Evolutionary conservation across 2,888 invertebrate genomes (phyloP), one percentile per base, ranked within the genome.

Genomic region (Sthenelais limicola): DNA sequence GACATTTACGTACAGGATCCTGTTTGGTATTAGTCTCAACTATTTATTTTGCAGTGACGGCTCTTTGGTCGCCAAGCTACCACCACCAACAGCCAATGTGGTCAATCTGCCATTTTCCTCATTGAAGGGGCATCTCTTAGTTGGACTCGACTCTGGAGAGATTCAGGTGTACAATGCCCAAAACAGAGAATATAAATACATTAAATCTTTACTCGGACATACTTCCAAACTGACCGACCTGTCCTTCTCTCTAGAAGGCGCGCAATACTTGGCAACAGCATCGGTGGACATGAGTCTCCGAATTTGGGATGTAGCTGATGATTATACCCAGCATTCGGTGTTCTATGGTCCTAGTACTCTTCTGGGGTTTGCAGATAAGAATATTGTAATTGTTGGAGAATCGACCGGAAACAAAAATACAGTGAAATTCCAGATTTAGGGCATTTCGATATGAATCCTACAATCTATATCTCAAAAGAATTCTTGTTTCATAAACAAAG

Each of bases 281-380:
- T 68, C 52, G 18, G 67, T 73, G n/a, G 75, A 75, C 43, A 73
- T 73, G 75, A 54, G 30, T 28, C 24, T 71, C 49, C 33, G 70
- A n/a, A 26, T 73, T n/a, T 73, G 70, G 69, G 62, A 58, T n/a
- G 62, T 58, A 9, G 12, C 15, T 7, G 30, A 47, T 0, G 62
- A 47, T 3, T 72, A 54, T 51, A 5, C 2, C 15, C 32, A 58
- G 35, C 56, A 54, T n/a, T 21, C 67, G 32, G 73, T 66, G 18
- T 75, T 21, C 51, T 75, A 75, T 24, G 68, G 52, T n/a, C 73
- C 75, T 4, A 30, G 56, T 18, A 75, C 73, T 28, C 21, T 48
- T 18, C 15, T 73, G 15, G 75, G 35, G 9, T 75, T 75, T 54
- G 26, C 67, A 21, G 24, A 35, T n/a, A 66, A 47, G 15, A 70